A percentile compares a stretch with the other conserved stretches of the same genome.
Conservation (phyloP, 2,113 vertebrate genomes). For the Lynx canadensis region DNA sequence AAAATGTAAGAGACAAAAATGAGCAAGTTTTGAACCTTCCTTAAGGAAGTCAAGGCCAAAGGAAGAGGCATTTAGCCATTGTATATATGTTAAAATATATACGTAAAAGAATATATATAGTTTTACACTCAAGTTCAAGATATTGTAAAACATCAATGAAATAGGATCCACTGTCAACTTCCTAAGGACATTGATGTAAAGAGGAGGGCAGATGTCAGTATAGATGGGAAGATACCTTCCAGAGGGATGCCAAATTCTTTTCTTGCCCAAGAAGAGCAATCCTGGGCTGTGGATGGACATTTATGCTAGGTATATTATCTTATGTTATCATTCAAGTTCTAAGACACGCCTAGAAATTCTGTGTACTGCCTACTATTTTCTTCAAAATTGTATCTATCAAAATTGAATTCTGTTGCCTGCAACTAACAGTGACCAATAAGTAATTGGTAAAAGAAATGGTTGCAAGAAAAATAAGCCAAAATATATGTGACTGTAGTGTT, state of each 20-base stretch:
- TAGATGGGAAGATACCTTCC: neutral
- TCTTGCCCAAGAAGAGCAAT: neutral
- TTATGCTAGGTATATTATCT: neutral
- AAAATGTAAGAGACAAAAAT: neutral
- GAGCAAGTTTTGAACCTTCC: neutral
- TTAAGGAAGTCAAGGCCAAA: neutral
- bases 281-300: neutral
- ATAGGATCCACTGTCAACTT: neutral
- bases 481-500: neutral
- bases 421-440: neutral
- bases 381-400: neutral
- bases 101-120: neutral
- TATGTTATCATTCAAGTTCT: neutral
- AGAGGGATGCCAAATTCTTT: neutral
- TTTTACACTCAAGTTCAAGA: neutral
- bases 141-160: neutral
- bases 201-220: neutral
- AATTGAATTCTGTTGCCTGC: neutral
- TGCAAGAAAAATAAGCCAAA: neutral
- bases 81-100: neutral
- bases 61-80: neutral
- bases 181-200: neutral
- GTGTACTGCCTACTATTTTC: neutral
- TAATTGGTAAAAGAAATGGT: neutral
- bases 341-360: neutral